phyloP scores from a whole-genome alignment of 2,113 vertebrate species.

The Oreocharis arfaki region DNA sequence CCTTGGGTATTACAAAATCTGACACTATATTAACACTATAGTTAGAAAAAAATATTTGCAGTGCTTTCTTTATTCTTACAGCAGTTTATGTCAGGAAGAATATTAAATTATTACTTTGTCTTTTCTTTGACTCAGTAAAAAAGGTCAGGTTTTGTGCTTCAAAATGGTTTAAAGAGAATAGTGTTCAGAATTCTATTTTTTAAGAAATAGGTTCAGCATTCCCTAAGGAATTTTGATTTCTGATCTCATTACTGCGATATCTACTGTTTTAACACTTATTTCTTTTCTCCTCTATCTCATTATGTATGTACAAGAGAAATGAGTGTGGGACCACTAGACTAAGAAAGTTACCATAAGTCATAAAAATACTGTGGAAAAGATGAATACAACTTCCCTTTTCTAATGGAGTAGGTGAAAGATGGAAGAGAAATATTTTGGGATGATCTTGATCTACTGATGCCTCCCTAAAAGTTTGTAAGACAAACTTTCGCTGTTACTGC shows the following conservation, averaged over 20 bases:
- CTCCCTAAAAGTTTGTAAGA: not conserved
- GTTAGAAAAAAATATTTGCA: not conserved
- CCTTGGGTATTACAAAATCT: not conserved
- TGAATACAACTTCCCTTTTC: not conserved
- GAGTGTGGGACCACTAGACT: not conserved
- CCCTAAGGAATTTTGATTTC: not conserved
- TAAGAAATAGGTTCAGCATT: not conserved
- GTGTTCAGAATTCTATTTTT: not conserved
- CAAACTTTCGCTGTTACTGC: too few relatives aligned
- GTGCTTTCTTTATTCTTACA: not conserved
- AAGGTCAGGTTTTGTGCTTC: not conserved
- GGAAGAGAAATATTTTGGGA: not conserved
- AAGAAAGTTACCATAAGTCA: not conserved
- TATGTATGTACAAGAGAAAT: not conserved
- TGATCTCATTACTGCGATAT: not conserved
- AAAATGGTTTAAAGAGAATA: not conserved
- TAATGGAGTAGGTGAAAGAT: not conserved
- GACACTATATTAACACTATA: not conserved
- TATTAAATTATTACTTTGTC: not conserved
- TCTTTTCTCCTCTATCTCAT: fast-evolving
- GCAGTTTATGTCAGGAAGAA: not conserved
- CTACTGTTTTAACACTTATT: not conserved
- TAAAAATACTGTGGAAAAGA: not conserved
- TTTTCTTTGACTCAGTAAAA: not conserved
- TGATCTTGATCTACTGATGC: not conserved